phyloP scores from a whole-genome alignment of 2,888 invertebrate species.

The Onchidella celtica region DNA sequence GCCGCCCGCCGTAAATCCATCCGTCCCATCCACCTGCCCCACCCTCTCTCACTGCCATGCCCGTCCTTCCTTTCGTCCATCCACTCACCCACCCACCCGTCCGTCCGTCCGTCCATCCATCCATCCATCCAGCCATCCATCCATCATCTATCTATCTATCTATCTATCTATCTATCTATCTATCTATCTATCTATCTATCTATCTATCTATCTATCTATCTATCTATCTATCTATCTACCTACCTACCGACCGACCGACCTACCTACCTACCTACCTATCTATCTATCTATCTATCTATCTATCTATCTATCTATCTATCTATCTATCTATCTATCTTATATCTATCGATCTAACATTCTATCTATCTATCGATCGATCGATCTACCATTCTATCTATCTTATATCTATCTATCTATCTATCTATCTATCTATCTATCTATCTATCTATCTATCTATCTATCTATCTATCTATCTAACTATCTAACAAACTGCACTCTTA shows the following conservation, averaged over 20 bases:
- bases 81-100: too few species aligned
- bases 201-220: neutral
- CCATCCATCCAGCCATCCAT: too few species aligned
- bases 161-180: neutral
- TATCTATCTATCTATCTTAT: neutral
- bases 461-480: neutral
- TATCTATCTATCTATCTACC: neutral
- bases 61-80: neutral
- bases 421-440: neutral
- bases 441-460: neutral
- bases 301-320: neutral
- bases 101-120: too few species aligned
- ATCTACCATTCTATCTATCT: too few species aligned
- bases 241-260: too few species aligned
- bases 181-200: neutral
- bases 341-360: too few species aligned
- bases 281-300: too few species aligned
- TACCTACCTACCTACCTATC: too few species aligned
- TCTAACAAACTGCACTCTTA: too few species aligned
- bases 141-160: too few species aligned
- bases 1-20: too few species aligned
- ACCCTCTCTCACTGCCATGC: neutral
- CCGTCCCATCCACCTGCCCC: neutral
- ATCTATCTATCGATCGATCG: too few species aligned
- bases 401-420: neutral